Percentiles rank a stretch among this genome's conserved stretches.
Conservation (phyloP, 2,888 invertebrate genomes). For the Ormyrus thymus region DNA sequence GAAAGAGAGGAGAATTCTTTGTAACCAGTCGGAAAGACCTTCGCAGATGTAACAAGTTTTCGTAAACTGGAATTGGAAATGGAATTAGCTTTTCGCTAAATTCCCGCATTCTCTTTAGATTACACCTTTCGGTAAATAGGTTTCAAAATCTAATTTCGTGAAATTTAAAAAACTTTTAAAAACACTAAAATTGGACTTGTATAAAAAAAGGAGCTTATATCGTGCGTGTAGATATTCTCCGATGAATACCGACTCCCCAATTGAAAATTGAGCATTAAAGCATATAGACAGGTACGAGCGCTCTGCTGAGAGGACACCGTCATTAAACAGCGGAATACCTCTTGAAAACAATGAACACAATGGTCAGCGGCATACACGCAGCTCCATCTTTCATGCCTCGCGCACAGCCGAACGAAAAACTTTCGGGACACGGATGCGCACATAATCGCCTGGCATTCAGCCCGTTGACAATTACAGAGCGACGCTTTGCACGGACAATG, state of each 20-base stretch:
- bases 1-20: slow-evolving; percentile 18
- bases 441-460: neutral
- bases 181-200: no score
- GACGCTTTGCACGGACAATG: neutral
- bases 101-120: neutral
- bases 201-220: no score
- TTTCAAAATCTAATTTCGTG: no score
- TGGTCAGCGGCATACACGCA: no score
- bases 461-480: slow-evolving; percentile 21
- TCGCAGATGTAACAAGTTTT: slow-evolving; percentile 7
- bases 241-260: no score
- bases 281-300: no score
- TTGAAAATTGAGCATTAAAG: no score
- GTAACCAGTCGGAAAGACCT: neutral
- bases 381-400: slow-evolving; percentile 9
- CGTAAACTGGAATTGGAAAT: slow-evolving; percentile 3
- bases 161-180: no score
- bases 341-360: neutral
- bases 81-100: slow-evolving; percentile 9
- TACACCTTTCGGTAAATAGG: neutral
- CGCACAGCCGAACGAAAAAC: no score
- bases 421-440: no score
- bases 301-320: neutral
- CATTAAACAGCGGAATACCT: slow-evolving; percentile 10
- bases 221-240: no score